phyloP scores from a whole-genome alignment of 2,797 vertebrate species.

The Petrocephalus schoutedeni region DNA sequence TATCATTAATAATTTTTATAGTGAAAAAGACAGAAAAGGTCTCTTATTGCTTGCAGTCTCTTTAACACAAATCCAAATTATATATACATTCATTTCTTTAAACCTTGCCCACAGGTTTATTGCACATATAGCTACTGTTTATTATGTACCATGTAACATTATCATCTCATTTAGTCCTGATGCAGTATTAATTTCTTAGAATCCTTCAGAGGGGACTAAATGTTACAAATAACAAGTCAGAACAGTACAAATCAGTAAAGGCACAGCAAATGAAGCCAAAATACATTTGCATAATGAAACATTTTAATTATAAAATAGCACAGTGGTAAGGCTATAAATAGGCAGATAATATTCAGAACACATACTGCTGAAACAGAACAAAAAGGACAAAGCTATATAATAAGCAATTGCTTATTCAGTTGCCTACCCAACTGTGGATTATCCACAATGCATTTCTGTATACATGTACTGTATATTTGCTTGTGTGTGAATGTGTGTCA shows the following conservation, averaged over 20 bases:
- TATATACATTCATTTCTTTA: not conserved
- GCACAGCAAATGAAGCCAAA: not conserved
- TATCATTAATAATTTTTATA: not conserved
- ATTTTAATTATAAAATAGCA: slow-evolving; percentile 18
- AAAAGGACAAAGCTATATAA: slow-evolving; percentile 12
- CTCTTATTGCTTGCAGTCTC: not conserved
- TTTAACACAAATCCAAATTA: not conserved
- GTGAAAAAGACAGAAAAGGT: not conserved
- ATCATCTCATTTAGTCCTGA: not conserved
- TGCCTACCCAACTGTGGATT: not conserved
- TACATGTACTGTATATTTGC: not conserved
- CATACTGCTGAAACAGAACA: slow-evolving; percentile 7
- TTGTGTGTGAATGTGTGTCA: not conserved
- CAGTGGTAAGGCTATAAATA: not conserved
- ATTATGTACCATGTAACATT: not conserved
- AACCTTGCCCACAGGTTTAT: not conserved
- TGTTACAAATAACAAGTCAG: not conserved
- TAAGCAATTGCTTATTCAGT: slow-evolving; percentile 14
- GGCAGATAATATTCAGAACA: slow-evolving; percentile 22
- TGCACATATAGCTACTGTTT: not conserved
- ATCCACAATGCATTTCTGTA: not conserved
- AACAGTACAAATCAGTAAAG: not conserved
- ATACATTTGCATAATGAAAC: slow-evolving; percentile 6
- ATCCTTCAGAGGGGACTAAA: not conserved
- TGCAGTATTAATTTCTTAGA: slow-evolving; percentile 8